phyloP scores from a whole-genome alignment of 1,140 invertebrate genomes.

The Oryzaephilus surinamensis region DNA sequence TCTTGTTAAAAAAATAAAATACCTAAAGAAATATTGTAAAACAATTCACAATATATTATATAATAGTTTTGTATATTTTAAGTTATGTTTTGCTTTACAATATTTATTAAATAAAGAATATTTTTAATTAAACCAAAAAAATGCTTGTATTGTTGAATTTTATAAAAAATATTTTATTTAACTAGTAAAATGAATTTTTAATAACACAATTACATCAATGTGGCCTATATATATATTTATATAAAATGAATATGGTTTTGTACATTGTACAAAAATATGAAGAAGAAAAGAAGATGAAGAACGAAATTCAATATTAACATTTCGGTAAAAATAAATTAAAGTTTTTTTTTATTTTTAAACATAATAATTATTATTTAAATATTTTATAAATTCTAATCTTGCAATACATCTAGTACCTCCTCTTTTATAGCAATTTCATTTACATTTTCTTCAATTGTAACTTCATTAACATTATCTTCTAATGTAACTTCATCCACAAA shows the following conservation, averaged over 20 bases:
- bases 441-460: constrained; percentile 22
- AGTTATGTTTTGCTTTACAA: constrained; percentile 3
- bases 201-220: constrained; percentile 10
- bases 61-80: no score
- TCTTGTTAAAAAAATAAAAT: constrained; percentile 7
- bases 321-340: constrained; percentile 12
- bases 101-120: constrained; percentile 1
- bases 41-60: constrained; percentile 5
- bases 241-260: constrained; percentile 13
- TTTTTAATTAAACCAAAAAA: no score
- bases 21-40: constrained; percentile 5
- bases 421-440: constrained; percentile 15
- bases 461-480: constrained; percentile 27
- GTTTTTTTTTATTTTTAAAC: no score
- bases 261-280: constrained; percentile 12
- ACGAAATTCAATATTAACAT: constrained; percentile 9
- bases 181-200: constrained; percentile 7
- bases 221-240: no score
- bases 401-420: constrained; percentile 1
- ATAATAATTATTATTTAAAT: no score
- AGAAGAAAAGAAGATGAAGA: no score
- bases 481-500: constrained; percentile 31
- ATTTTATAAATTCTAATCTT: no score
- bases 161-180: constrained; percentile 10
- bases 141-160: constrained; percentile 1